Percentiles rank a stretch among this genome's conserved stretches.
Conservation (phyloP, 2,888 invertebrate species). For the Drosophila neonasuta region DNA sequence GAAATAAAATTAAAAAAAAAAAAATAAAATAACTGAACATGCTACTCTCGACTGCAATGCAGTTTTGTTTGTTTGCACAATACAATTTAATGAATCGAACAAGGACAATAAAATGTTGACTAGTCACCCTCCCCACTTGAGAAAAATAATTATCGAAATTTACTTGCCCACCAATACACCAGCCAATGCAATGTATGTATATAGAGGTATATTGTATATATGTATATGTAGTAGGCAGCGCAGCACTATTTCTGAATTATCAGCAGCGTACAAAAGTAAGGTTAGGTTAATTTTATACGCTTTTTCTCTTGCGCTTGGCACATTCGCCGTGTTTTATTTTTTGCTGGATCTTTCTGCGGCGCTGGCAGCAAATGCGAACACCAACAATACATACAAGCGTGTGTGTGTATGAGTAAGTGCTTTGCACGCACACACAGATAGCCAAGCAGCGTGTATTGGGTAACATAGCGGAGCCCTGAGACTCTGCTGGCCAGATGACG, state of each 20-base stretch:
- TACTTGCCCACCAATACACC: constrained; percentile 28
- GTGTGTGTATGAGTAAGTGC: constrained; percentile 31
- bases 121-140: constrained; percentile 17
- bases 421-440: constrained; percentile 26
- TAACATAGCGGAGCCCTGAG: constrained; percentile 56
- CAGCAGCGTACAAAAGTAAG: constrained; percentile 73
- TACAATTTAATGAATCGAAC: constrained; percentile 10
- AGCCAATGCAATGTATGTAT: neutral
- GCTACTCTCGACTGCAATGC: constrained; percentile 22
- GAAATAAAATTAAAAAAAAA: too few species aligned
- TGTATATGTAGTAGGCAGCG: constrained; percentile 43
- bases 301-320: constrained; percentile 47
- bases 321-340: constrained; percentile 65
- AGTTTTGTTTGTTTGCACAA: constrained; percentile 12
- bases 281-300: constrained; percentile 75
- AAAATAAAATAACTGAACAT: constrained; percentile 26
- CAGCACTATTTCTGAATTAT: constrained; percentile 73
- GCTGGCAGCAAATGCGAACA: constrained; percentile 56
- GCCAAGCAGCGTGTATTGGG: constrained; percentile 64
- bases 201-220: constrained; percentile 4
- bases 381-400: constrained; percentile 40
- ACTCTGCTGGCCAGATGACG: constrained; percentile 56
- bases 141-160: constrained; percentile 58
- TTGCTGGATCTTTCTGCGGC: constrained; percentile 75
- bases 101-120: constrained; percentile 15